Base-by-base conservation (phyloP, 2,113 vertebrate genomes). In the Colaptes auratus region DNA sequence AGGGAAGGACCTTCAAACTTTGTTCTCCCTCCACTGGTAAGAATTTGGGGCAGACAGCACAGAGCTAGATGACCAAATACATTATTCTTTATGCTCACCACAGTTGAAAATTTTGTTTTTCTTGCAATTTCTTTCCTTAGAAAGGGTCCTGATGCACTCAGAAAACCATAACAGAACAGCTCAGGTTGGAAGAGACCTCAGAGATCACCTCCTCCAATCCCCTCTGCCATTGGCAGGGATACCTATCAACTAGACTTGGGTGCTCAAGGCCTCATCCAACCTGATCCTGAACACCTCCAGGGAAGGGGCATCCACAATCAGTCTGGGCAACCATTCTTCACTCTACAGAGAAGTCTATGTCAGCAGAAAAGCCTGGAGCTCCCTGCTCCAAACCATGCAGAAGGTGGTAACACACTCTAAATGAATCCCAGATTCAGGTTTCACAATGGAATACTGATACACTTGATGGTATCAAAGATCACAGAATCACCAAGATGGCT, bases 371-470 rank as follows among this genome's bases (percentile, higher is more conserved):
- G 60, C 44, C 36, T 31, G 66, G 89, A 92, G 81, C 86, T 92
- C 35, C 88, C 89, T 69, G 96, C 97, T 70, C 86, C 94, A 66
- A 95, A 96, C 31, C 83, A 96, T 33, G 91, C 93, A 84, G 96
- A 96, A 67, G 86, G 93, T 31, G 82, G 95, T 30, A 79, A 79
- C 77, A 52, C 66, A 89, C 33, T 89, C 93, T 67, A 96, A 92
- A 74, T 90, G 92, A 85, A 97, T 97, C 85, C 93, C 93, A 82
- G 96, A 92, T 73, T 86, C 95, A 69, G 92, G 87, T 67, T 48
- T 98, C 87, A 96, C 97, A 52, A 96, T 96, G 53, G 52, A 96
- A 65, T 24, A 95, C 77, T 17, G 89, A 98, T 67, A 96, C 85
- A 61, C 64, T 95, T 65, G 96, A 97, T 83, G 95, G 83, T 60